phyloP scores from a whole-genome alignment of 2,113 vertebrate genomes.

The Sclerurus mexicanus region DNA sequence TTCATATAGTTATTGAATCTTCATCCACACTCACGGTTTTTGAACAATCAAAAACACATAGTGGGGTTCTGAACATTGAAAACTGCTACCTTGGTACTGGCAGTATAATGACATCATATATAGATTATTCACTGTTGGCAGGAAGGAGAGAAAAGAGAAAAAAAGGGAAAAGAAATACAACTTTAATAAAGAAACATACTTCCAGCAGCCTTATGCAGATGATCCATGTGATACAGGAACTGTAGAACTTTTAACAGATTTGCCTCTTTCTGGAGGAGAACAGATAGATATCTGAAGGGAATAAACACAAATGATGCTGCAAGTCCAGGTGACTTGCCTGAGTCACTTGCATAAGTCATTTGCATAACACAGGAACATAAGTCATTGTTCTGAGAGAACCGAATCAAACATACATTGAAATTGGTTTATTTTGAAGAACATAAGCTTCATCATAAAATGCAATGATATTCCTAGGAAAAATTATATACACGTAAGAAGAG shows the following conservation, averaged over 20 bases:
- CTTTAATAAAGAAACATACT: not conserved
- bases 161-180: not conserved
- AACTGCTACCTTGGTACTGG: not conserved
- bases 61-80: not conserved
- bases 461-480: not conserved
- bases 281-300: not conserved
- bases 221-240: not conserved
- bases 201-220: not conserved
- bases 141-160: not conserved
- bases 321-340: not conserved
- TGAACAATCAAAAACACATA: not conserved
- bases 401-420: not conserved
- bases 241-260: not conserved
- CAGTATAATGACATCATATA: not conserved
- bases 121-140: not conserved
- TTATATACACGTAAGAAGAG: not conserved
- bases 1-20: not conserved
- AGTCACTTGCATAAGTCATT: too few relatives aligned
- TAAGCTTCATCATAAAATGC: not conserved
- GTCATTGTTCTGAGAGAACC: not conserved
- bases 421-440: not conserved
- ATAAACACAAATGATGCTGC: not conserved
- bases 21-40: not conserved
- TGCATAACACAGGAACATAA: not conserved
- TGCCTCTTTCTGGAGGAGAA: not conserved